A percentile compares a stretch with the other conserved stretches of the same genome.
phyloP scores from a whole-genome alignment of 2,888 invertebrate species.

The Heliothis peltigera region DNA sequence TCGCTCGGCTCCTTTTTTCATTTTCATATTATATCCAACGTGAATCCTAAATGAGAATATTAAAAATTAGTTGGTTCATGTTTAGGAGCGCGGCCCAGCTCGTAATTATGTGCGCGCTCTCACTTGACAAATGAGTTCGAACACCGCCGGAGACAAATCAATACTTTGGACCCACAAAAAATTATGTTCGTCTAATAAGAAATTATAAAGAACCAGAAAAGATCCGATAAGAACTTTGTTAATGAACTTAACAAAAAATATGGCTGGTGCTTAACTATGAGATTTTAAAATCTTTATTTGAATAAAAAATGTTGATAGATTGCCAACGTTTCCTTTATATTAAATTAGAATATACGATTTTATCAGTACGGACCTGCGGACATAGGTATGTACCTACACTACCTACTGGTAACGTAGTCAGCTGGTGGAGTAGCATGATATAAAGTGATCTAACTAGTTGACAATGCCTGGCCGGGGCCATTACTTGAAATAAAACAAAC shows the following conservation, averaged over 20 bases:
- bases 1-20: constrained; percentile 65
- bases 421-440: constrained; percentile 18
- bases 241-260: constrained; percentile 41
- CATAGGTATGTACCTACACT: background rate
- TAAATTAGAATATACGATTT: constrained; percentile 10
- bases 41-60: constrained; percentile 77
- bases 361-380: background rate
- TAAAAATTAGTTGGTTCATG: constrained; percentile 75
- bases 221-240: constrained; percentile 50
- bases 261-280: constrained; percentile 13
- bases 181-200: constrained; percentile 47
- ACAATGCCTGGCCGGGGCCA: constrained; percentile 44
- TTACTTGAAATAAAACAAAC: constrained; percentile 61
- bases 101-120: constrained; percentile 64
- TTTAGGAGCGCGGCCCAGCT: constrained; percentile 62
- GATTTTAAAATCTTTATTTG: constrained; percentile 27
- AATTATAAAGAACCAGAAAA: constrained; percentile 44
- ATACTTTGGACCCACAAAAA: constrained; percentile 56
- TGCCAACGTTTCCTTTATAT: background rate
- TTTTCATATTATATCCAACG: constrained; percentile 67
- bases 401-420: constrained; percentile 16
- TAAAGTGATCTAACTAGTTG: constrained; percentile 33
- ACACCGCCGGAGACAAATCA: constrained; percentile 66
- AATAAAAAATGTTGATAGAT: constrained; percentile 20
- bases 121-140: constrained; percentile 68